A percentile compares a stretch with the other conserved stretches of the same genome.
Evolutionary conservation across 1,140 invertebrate species (phyloP).

Genomic region (Ceratosolen fusciceps): DNA sequence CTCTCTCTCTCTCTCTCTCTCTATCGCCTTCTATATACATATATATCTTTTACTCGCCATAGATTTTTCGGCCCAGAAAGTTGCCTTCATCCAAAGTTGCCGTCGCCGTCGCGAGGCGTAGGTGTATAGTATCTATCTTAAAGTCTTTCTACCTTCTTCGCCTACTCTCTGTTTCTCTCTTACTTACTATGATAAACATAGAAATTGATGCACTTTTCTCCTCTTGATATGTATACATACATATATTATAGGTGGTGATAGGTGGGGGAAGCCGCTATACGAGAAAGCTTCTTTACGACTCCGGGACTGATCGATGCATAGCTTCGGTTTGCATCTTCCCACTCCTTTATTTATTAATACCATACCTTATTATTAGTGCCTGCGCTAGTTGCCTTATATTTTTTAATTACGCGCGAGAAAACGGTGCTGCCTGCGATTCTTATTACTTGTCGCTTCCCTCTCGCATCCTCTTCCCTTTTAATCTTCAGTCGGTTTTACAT

Average conservation of each 20-base stretch:
- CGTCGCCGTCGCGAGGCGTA: constrained; percentile 20
- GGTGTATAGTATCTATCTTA: constrained; percentile 7
- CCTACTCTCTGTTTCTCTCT: not conserved
- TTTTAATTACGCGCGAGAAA: constrained; percentile 23
- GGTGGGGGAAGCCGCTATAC: not conserved
- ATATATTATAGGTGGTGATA: not conserved
- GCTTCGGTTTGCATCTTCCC: not conserved
- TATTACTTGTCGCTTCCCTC: not conserved
- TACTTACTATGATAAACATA: not conserved
- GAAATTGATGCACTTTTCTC: not conserved
- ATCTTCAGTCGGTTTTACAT: not conserved
- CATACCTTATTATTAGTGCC: constrained; percentile 22
- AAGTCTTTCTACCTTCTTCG: not conserved
- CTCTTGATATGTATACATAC: not conserved
- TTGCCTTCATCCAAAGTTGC: not conserved
- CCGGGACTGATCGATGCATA: constrained; percentile 30
- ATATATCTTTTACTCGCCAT: too few species aligned
- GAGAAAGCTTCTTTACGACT: constrained; percentile 36
- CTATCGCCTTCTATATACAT: constrained; percentile 1
- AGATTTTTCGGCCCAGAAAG: constrained; percentile 44
- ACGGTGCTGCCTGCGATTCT: constrained; percentile 17
- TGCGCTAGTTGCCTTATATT: constrained; percentile 9
- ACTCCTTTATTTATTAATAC: constrained; percentile 35
- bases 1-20: not conserved
- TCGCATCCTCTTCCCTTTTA: not conserved